Evolutionary conservation across 37 sponge, comb jelly and placozoan genomes (phyloP), one percentile per base, ranked within the genome.

Genomic region (Agelas oroides): DNA sequence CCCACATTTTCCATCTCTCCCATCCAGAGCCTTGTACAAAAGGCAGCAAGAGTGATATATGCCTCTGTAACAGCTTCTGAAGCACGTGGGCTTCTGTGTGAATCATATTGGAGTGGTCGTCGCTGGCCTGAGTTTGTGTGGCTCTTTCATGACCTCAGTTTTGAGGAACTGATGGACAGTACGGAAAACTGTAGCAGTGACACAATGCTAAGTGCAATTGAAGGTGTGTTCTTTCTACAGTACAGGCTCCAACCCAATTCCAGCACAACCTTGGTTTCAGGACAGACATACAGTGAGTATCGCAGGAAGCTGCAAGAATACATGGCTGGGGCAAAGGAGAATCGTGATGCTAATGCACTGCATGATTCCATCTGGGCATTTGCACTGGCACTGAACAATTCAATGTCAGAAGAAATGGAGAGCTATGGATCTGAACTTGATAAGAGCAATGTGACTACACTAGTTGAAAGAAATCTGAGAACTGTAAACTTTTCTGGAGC

Each of bases 291-390:
- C 20, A 53, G 31, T 8, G 65, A n/a, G 5, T 75, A 75, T 64
- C n/a, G 0, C 28, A 38, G 59, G 13, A 70, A 86, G 52, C 23
- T 27, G 52, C 24, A 53, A 23, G 30, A 46, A 68, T 53, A 78
- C 34, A 32, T 27, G 16, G n/a, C n/a, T n/a, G 56, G 69, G 28
- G 39, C 52, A 11, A 46, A 77, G 71, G 31, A 46, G 46, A 46
- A 46, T 8, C 46, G 8, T 16, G 30, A 70, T 27, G 73, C 75
- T 15, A 77, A 71, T 58, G 54, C 69, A 13, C 21, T 86, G 64
- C 59, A 86, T 73, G 87, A 86, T 59, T 61, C 62, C 28, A 80
- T 86, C 38, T 63, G 78, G 73, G 73, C 87, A 59, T 73, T 86
- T 72, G 73, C 73, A 20, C 59, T 60, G 34, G 87, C 87, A 35